Percentiles rank a stretch among this genome's conserved stretches.
phyloP scores from a whole-genome alignment of 2,888 invertebrate genomes.

The Notodonta ziczac region DNA sequence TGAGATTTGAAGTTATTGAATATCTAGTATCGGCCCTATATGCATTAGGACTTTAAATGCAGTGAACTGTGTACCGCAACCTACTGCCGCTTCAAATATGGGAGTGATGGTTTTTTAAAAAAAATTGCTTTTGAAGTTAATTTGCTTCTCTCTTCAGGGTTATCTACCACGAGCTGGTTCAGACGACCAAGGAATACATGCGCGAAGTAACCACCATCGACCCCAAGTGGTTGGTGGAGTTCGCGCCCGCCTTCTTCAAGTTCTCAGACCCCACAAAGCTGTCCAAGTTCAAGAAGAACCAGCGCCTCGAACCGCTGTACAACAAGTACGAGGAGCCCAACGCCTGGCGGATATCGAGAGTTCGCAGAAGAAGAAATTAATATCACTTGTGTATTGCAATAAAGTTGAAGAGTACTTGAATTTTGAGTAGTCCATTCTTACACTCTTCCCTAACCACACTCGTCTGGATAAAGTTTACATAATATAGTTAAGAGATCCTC shows the following conservation, averaged over 20 bases:
- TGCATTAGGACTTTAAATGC: too few relatives aligned
- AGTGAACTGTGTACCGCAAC: too few relatives aligned
- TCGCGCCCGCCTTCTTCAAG: constrained; percentile 99
- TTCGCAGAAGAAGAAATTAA: constrained; percentile 94
- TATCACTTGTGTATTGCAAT: constrained; percentile 6
- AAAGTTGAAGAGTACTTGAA: neutral
- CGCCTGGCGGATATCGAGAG: constrained; percentile 99
- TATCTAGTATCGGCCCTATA: too few relatives aligned
- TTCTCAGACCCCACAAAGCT: constrained; percentile 99
- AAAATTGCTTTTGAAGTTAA: too few relatives aligned
- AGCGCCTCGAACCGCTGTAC: constrained; percentile 97
- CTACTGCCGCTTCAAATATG: too few relatives aligned
- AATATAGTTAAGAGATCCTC: too few relatives aligned
- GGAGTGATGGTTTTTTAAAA: too few relatives aligned
- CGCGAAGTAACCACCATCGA: constrained; percentile 98
- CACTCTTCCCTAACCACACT: neutral
- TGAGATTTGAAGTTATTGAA: too few relatives aligned
- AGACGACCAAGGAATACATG: constrained; percentile 99
- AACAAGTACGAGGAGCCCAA: constrained; percentile 99
- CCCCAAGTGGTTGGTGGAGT: constrained; percentile 99
- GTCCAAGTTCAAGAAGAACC: constrained; percentile 99
- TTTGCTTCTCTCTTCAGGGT: constrained; percentile 86
- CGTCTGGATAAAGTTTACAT: too few relatives aligned
- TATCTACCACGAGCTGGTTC: constrained; percentile 98
- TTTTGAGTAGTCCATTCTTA: neutral